These are phyloP conservation scores for Rhamphomyia laevipes DNA, from an alignment of 2,888 invertebrate species.

Conservation along the genomic window DNA sequence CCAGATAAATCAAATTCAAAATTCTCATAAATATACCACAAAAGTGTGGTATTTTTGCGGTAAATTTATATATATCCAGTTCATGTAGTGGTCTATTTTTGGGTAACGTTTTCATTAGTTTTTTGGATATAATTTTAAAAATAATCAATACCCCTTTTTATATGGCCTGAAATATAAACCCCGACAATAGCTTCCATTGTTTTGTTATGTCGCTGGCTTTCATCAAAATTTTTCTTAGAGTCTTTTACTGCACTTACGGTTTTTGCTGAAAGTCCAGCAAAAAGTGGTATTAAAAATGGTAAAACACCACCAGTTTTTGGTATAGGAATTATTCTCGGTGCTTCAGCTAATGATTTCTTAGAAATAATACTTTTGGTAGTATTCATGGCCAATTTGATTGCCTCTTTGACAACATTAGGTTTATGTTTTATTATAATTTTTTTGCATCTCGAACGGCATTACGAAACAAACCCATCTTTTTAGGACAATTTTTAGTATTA, in stretches of 20 bases:
- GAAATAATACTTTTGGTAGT: no score
- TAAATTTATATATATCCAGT: no score
- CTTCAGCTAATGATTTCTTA: neutral
- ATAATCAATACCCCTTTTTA: constrained; percentile 18
- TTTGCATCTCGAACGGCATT: no score
- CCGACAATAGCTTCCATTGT: no score
- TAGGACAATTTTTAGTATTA: no score
- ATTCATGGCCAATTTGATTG: no score
- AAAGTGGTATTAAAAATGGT: constrained; percentile 17
- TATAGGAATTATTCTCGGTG: constrained; percentile 22
- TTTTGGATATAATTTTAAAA: constrained; percentile 15
- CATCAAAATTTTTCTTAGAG: no score
- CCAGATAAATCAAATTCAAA: constrained; percentile 10
- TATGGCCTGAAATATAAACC: constrained; percentile 23
- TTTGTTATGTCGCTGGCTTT: no score
- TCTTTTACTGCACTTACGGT: no score
- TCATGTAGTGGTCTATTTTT: neutral
- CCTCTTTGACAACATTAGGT: no score
- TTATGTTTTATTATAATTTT: no score
- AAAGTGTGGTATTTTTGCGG: constrained; percentile 12
- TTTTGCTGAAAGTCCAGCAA: constrained; percentile 27
- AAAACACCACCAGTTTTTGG: constrained; percentile 24
- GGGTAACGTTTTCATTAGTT: neutral
- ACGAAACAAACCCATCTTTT: no score
- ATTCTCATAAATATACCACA: constrained; percentile 23